Evolutionary conservation across 2,113 vertebrate species (phyloP), one percentile per base, ranked within the genome.

Genomic region (Ochotona princeps): DNA sequence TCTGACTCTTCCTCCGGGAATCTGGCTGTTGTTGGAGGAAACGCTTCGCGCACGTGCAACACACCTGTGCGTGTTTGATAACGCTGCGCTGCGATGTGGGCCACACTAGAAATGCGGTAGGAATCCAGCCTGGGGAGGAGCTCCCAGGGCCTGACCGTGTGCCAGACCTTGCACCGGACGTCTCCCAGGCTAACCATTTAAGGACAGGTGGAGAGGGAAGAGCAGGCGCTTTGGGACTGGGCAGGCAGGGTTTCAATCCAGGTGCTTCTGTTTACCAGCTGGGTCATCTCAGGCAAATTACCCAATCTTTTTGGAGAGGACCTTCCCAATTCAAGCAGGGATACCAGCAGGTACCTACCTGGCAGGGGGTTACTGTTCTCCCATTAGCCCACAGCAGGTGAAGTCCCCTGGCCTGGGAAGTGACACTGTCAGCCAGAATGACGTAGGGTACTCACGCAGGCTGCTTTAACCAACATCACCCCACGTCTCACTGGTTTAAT

Each of bases 41-140:
- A 79, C 69, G 51, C 32, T 76, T 74, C 84, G 61, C 73, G 54
- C 69, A 6, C 67, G 81, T 32, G 70, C 38, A 91, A 87, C 82
- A 84, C 79, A 30, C 49, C 91, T 2, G 15, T 70, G 73, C 35
- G 83, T n/a, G 69, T 28, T 28, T 1, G 90, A 57, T 69, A 85
- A 73, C 92, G 85, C 84, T 87, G 66, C 83, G 79, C 51, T 75
- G 8, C 78, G 85, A 70, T 82, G 80, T 66, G 66, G 89, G 70
- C 83, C 80, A 18, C 73, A 25, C 88, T 92, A 89, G 78, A 83
- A 92, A 85, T 92, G 65, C 81, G 60, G 13, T 32, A 88, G 88
- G 90, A 84, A 94, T 90, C 84, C 65, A 21, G 90, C 66, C 51
- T 82, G 83, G 61, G 78, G 84, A 84, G 90, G 76, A 82, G 91